These are phyloP conservation scores for Drosophila neonasuta DNA, from an alignment of 2,888 invertebrate species.

Conservation along the genomic window DNA sequence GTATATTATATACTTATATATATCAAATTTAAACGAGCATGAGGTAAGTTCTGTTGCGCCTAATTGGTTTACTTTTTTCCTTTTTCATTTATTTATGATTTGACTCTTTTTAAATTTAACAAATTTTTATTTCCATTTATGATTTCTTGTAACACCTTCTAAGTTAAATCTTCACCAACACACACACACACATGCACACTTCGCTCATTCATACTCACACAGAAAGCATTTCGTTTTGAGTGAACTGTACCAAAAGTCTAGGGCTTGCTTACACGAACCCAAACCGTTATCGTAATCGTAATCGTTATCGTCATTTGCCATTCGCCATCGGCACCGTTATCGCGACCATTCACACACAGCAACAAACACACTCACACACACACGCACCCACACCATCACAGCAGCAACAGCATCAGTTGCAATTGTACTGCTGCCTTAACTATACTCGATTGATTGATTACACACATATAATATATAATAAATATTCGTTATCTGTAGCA, in stretches of 20 bases:
- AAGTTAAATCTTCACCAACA: background rate
- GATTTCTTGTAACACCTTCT: constrained; percentile 42
- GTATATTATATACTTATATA: constrained; percentile 50
- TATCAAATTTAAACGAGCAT: constrained; percentile 68
- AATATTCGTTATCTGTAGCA: constrained; percentile 24
- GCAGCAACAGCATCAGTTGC: constrained; percentile 25
- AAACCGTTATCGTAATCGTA: constrained; percentile 26
- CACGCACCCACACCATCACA: constrained; percentile 23
- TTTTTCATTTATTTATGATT: constrained; percentile 44
- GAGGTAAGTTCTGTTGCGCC: constrained; percentile 81
- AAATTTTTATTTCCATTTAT: constrained; percentile 38
- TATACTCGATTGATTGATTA: constrained; percentile 13
- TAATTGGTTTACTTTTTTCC: constrained; percentile 71
- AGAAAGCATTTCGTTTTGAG: constrained; percentile 25
- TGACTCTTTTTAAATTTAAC: constrained; percentile 33
- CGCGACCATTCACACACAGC: constrained; percentile 18
- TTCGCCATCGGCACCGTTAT: constrained; percentile 28
- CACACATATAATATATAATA: background rate
- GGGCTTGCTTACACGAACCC: constrained; percentile 27
- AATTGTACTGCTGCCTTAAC: constrained; percentile 18
- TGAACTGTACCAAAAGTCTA: constrained; percentile 32
- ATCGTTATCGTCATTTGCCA: constrained; percentile 31
- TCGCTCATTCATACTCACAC: constrained; percentile 25
- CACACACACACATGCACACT: constrained; percentile 17
- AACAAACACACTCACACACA: constrained; percentile 3